Evolutionary conservation across 2,113 vertebrate genomes (phyloP).

Genomic region (Cyprinodon brontotheroides): DNA sequence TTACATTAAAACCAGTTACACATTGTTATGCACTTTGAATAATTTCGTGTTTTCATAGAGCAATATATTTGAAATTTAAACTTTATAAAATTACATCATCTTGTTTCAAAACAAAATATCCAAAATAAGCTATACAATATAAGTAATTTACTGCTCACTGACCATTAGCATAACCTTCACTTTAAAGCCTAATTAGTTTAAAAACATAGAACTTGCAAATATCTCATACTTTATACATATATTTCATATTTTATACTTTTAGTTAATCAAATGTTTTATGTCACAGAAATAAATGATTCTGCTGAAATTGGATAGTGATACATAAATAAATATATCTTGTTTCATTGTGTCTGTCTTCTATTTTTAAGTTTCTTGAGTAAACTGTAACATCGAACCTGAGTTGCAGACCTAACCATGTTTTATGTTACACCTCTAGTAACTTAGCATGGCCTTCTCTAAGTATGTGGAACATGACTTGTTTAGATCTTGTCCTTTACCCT

Average conservation of each 20-base stretch:
- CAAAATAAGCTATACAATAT: not conserved
- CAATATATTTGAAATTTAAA: not conserved
- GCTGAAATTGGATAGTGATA: not conserved
- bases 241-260: not conserved
- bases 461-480: not conserved
- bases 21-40: not conserved
- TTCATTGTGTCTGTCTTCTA: not conserved
- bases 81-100: not conserved
- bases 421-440: not conserved
- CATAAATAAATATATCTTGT: not conserved
- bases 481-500: not conserved
- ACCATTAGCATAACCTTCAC: not conserved
- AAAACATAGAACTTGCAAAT: not conserved
- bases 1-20: not conserved
- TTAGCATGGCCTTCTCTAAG: not conserved
- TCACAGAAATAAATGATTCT: not conserved
- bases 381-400: not conserved
- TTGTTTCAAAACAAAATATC: no score
- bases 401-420: not conserved
- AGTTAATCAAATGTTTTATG: not conserved
- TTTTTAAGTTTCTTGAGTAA: not conserved
- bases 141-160: not conserved
- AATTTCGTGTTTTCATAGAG: not conserved
- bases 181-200: not conserved
- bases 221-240: not conserved